Conservation (phyloP, 2,113 vertebrate genomes). For the Phrynosoma blainvillii region DNA sequence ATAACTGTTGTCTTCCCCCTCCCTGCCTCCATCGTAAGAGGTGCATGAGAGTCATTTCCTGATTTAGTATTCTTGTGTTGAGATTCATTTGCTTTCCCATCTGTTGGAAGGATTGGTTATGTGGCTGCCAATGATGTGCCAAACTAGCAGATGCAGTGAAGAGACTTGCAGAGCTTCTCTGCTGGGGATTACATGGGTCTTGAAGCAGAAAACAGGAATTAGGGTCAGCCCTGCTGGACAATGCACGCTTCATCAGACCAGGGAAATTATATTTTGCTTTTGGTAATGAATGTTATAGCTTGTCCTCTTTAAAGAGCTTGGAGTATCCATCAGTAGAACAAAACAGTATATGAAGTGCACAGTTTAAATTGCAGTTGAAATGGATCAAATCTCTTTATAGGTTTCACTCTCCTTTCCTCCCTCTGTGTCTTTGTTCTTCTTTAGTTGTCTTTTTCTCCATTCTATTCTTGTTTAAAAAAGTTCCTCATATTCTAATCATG, state of each 20-base stretch:
- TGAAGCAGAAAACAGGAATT: slow-evolving; percentile 27
- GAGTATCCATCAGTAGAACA: neutral
- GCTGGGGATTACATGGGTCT: slow-evolving; percentile 10
- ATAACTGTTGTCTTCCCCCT: slow-evolving; percentile 40
- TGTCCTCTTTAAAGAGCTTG: neutral
- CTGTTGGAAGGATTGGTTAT: slow-evolving; percentile 51
- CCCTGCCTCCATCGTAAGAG: neutral
- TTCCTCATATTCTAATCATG: neutral
- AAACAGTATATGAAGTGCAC: neutral
- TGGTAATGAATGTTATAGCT: neutral
- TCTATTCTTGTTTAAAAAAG: neutral
- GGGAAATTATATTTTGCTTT: slow-evolving; percentile 2
- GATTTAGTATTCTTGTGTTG: slow-evolving; percentile 42
- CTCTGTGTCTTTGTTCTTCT: neutral
- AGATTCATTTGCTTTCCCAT: slow-evolving; percentile 15
- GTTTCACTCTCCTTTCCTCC: neutral
- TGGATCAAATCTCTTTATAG: neutral
- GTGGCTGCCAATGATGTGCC: slow-evolving; percentile 13
- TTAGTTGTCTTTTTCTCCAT: neutral
- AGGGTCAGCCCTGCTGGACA: slow-evolving; percentile 1
- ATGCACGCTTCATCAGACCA: neutral
- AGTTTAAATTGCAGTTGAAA: neutral
- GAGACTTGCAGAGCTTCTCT: slow-evolving; percentile 21
- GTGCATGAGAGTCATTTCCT: slow-evolving; percentile 49
- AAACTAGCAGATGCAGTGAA: slow-evolving; percentile 11